Evolutionary conservation across 2,797 vertebrate species (phyloP).

Genomic region (Sebastes trivittatus): DNA sequence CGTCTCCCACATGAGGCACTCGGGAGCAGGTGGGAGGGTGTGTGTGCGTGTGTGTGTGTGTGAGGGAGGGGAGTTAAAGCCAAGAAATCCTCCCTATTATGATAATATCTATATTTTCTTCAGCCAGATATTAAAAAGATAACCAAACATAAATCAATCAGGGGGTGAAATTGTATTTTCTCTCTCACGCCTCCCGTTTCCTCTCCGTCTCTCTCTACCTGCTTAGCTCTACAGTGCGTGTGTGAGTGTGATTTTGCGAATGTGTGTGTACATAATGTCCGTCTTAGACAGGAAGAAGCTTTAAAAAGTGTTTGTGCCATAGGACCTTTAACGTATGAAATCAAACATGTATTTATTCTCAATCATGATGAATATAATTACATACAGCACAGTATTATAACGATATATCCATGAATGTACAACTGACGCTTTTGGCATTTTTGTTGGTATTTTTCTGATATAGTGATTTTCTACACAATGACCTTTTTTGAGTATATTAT

Average conservation of each 20-base stretch:
- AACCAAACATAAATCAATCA: constrained; percentile 63
- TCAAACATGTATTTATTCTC: constrained; percentile 68
- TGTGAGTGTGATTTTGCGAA: background rate
- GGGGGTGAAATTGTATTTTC: constrained; percentile 50
- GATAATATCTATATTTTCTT: constrained; percentile 53
- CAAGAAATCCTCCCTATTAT: constrained; percentile 43
- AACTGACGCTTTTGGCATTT: constrained; percentile 64
- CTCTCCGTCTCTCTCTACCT: constrained; percentile 56
- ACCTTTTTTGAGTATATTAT: constrained; percentile 63
- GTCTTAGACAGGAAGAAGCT: constrained; percentile 61
- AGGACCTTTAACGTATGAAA: constrained; percentile 67
- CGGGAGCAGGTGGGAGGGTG: constrained; percentile 2
- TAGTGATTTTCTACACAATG: constrained; percentile 73
- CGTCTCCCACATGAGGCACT: constrained; percentile 43
- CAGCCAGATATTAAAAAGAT: constrained; percentile 72
- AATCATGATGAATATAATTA: constrained; percentile 59
- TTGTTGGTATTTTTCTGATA: constrained; percentile 67
- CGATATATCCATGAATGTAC: constrained; percentile 73
- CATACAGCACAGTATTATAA: constrained; percentile 74
- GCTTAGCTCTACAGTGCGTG: constrained; percentile 10
- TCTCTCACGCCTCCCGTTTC: constrained; percentile 32
- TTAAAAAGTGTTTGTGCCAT: constrained; percentile 73
- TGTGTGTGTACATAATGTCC: constrained; percentile 40
- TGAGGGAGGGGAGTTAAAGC: background rate
- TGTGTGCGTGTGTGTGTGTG: background rate